Evolutionary conservation across 1,140 invertebrate genomes (phyloP).

Genomic region (Diabrotica virgifera): DNA sequence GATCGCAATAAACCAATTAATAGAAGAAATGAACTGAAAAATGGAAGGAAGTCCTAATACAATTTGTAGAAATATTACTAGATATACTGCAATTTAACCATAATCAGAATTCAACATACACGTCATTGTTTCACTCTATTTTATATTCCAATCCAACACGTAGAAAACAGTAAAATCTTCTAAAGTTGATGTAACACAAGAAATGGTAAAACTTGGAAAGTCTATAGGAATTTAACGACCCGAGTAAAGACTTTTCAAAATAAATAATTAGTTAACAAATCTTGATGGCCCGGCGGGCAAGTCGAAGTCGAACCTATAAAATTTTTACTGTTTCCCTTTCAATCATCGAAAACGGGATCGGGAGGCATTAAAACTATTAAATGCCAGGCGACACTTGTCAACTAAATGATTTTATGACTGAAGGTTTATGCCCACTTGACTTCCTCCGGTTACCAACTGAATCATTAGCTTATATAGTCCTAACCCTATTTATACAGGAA

Average conservation of each 20-base stretch:
- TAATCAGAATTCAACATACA: too few species aligned
- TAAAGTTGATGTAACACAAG: background rate
- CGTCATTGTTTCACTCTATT: too few species aligned
- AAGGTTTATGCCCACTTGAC: slow-evolving; percentile 32
- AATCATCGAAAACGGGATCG: slow-evolving; percentile 28
- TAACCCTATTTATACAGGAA: slow-evolving; percentile 29
- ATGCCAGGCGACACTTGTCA: slow-evolving; percentile 32
- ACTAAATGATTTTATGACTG: slow-evolving; percentile 27
- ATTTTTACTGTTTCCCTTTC: slow-evolving; percentile 32
- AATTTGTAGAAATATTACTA: too few species aligned
- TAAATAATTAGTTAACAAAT: slow-evolving; percentile 23
- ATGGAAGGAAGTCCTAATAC: too few species aligned
- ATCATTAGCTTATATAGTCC: slow-evolving; percentile 6
- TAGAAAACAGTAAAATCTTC: too few species aligned
- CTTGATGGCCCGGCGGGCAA: background rate
- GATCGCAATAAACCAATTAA: too few species aligned
- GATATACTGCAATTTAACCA: too few species aligned
- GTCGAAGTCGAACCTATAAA: slow-evolving; percentile 24
- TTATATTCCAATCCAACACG: too few species aligned
- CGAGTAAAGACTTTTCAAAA: slow-evolving; percentile 16
- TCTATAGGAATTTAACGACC: slow-evolving; percentile 7
- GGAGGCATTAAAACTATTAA: slow-evolving; percentile 14
- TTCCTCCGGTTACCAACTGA: slow-evolving; percentile 26
- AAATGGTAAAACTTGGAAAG: background rate
- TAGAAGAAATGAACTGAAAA: too few species aligned